A percentile compares a stretch with the other conserved stretches of the same genome.
Evolutionary conservation across 2,797 vertebrate species (phyloP).

Genomic region (Telmatherina bonti): DNA sequence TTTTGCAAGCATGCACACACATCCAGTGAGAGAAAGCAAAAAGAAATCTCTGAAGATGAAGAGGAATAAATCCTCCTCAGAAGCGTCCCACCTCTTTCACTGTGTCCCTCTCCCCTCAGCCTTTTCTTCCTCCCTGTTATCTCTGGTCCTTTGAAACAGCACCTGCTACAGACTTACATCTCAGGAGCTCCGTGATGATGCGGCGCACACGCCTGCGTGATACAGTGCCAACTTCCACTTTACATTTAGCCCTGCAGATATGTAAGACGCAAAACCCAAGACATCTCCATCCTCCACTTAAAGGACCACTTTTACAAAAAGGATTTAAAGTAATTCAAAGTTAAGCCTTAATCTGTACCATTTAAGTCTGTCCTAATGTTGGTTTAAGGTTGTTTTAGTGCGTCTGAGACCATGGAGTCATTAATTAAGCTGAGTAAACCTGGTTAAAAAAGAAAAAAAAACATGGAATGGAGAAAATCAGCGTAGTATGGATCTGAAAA

Average conservation of each 20-base stretch:
- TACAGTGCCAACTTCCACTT: constrained; percentile 55
- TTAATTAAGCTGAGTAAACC: no score
- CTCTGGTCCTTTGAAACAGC: constrained; percentile 79
- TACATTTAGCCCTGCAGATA: constrained; percentile 50
- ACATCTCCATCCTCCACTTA: constrained; percentile 69
- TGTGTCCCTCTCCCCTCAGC: constrained; percentile 48
- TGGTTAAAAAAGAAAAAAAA: no score
- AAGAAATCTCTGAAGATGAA: constrained; percentile 67
- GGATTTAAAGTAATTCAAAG: no score
- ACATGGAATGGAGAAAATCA: no score
- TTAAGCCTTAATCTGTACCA: no score
- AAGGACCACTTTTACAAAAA: constrained; percentile 19
- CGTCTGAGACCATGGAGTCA: no score
- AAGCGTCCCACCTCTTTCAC: constrained; percentile 27
- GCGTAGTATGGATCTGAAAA: no score
- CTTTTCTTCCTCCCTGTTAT: constrained; percentile 72
- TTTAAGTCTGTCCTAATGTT: no score
- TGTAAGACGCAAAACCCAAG: constrained; percentile 59
- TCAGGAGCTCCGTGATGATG: constrained; percentile 66
- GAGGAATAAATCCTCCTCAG: constrained; percentile 68
- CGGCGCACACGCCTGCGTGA: constrained; percentile 58
- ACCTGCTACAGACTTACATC: constrained; percentile 76
- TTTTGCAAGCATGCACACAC: background rate
- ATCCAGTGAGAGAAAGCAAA: constrained; percentile 19
- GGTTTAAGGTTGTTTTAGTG: no score